These are phyloP conservation scores for Auanema freiburgensis DNA, from an alignment of 2,888 invertebrate species.

Conservation along the genomic window DNA sequence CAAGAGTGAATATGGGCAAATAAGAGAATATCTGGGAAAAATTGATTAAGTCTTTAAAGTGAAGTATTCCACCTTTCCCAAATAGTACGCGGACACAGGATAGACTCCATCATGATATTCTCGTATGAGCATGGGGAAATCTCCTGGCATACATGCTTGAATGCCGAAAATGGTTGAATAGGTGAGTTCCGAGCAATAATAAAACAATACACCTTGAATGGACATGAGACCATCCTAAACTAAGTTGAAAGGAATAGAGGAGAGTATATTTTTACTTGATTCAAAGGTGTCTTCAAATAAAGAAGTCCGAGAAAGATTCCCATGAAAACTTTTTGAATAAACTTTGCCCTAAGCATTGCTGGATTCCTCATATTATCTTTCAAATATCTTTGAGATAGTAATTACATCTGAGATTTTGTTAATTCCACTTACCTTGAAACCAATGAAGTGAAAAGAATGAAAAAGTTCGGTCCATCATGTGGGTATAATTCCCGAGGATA, in stretches of 20 bases:
- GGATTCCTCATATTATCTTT: constrained; percentile 52
- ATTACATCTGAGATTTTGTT: neutral
- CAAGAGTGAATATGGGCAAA: constrained; percentile 79
- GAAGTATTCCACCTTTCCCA: constrained; percentile 36
- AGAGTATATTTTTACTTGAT: constrained; percentile 23
- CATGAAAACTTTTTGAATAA: constrained; percentile 55
- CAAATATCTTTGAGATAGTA: constrained; percentile 24
- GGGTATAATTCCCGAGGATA: constrained; percentile 23
- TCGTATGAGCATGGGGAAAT: constrained; percentile 84
- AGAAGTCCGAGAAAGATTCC: constrained; percentile 77
- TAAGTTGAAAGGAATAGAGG: neutral
- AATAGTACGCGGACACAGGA: constrained; percentile 68
- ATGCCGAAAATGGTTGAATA: constrained; percentile 89
- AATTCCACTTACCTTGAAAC: constrained; percentile 22
- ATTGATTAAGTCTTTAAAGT: neutral
- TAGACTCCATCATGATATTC: constrained; percentile 90
- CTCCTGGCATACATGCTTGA: constrained; percentile 83
- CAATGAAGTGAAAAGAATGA: constrained; percentile 23
- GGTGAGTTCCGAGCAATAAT: constrained; percentile 87
- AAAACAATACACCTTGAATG: constrained; percentile 86
- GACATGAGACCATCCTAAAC: constrained; percentile 90
- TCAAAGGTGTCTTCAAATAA: constrained; percentile 73
- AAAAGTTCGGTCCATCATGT: constrained; percentile 22
- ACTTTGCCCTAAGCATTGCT: constrained; percentile 45
- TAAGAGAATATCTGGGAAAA: constrained; percentile 36